Conservation (phyloP, 2,888 invertebrate genomes). For the Aporophyla lueneburgensis region DNA sequence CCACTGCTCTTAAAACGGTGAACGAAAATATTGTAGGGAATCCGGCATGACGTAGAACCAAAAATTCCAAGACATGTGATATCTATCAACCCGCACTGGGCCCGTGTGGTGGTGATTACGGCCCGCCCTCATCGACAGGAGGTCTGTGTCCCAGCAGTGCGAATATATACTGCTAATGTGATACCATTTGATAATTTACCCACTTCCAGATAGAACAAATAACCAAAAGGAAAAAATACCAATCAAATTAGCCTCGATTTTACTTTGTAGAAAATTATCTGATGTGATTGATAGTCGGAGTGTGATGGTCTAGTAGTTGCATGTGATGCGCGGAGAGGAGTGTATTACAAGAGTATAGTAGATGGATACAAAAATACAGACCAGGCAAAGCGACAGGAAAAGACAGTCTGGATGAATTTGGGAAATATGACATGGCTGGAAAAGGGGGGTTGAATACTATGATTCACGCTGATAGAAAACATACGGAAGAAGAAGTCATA, state of each 20-base stretch:
- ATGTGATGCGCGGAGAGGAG: background rate
- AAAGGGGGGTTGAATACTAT: background rate
- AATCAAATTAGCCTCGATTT: background rate
- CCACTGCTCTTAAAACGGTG: no score
- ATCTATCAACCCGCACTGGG: no score
- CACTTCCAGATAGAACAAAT: background rate
- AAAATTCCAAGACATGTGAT: no score
- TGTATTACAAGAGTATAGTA: background rate
- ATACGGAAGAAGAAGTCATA: background rate
- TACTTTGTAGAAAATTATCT: background rate
- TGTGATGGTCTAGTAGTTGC: background rate
- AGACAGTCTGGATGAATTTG: no score
- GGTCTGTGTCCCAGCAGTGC: no score
- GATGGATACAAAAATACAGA: background rate
- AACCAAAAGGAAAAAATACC: background rate
- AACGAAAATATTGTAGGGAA: no score
- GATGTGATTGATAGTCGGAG: no score
- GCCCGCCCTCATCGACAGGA: no score
- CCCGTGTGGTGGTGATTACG: no score
- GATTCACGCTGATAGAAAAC: background rate
- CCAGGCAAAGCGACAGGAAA: no score
- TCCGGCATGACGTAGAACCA: no score
- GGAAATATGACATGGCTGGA: background rate
- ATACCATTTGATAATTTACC: background rate
- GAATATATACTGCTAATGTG: background rate